These are phyloP conservation scores for Cygnus buccinator DNA, from an alignment of 2,113 vertebrate species.

Conservation along the genomic window DNA sequence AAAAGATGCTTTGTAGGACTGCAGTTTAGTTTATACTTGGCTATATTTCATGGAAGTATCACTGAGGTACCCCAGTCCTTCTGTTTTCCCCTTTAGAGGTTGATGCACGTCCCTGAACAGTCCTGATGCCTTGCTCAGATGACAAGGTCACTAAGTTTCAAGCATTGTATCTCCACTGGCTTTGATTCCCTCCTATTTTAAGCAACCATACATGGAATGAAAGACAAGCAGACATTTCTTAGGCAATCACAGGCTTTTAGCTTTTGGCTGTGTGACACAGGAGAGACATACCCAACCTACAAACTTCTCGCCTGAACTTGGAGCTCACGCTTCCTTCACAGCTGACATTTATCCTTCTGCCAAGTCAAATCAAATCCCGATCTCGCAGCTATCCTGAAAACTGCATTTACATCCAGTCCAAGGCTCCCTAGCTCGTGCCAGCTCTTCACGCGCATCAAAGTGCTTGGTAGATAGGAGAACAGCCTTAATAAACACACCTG, in stretches of 20 bases:
- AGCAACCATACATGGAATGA: accelerated
- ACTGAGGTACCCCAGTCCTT: not conserved
- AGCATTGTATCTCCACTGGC: accelerated
- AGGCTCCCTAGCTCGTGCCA: not conserved
- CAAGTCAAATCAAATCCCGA: constrained; percentile 23
- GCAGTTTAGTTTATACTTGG: not conserved
- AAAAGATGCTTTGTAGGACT: not conserved
- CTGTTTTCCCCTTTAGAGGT: not conserved
- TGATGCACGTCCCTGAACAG: not conserved
- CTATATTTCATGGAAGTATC: not conserved
- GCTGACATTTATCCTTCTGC: constrained; percentile 62
- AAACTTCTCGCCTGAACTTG: constrained; percentile 12
- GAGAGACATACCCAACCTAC: not conserved
- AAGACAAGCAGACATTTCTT: not conserved
- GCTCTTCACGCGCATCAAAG: not conserved
- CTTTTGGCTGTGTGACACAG: constrained; percentile 34
- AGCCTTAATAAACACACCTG: constrained; percentile 12
- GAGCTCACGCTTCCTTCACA: not conserved
- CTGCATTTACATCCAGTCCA: not conserved
- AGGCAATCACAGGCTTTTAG: constrained; percentile 6
- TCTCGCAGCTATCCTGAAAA: not conserved
- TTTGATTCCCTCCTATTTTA: not conserved
- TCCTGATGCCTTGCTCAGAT: not conserved
- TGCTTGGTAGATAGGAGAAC: not conserved
- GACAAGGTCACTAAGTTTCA: not conserved